Percentiles rank a stretch among this genome's conserved stretches.
Evolutionary conservation across 2,888 invertebrate genomes (phyloP).

Genomic region (Agonopterix arenella): DNA sequence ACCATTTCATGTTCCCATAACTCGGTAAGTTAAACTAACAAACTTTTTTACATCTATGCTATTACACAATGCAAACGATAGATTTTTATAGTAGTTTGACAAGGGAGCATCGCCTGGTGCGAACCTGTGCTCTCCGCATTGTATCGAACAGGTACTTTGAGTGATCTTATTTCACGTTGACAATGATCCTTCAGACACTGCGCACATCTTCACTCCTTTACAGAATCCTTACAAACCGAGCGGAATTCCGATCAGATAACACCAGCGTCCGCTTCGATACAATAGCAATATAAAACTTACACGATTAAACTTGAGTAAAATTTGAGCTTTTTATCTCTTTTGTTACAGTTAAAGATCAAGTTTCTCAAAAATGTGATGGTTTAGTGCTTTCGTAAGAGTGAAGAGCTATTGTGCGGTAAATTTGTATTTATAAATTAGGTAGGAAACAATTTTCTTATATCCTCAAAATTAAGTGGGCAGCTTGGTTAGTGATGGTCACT

Average conservation of each 20-base stretch:
- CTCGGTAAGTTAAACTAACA: neutral
- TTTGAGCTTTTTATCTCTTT: constrained; percentile 40
- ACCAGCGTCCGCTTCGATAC: constrained; percentile 53
- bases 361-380: constrained; percentile 21
- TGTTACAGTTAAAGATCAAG: constrained; percentile 30
- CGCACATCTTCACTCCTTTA: constrained; percentile 54
- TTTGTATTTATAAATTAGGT: too few relatives aligned
- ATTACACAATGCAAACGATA: constrained; percentile 20
- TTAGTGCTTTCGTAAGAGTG: too few relatives aligned
- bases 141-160: constrained; percentile 56
- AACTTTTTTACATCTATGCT: neutral
- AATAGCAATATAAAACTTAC: constrained; percentile 45
- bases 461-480: too few relatives aligned
- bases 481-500: too few relatives aligned
- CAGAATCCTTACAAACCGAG: constrained; percentile 25
- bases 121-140: constrained; percentile 46
- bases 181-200: constrained; percentile 28
- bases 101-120: constrained; percentile 35
- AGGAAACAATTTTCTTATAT: too few relatives aligned
- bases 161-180: constrained; percentile 64
- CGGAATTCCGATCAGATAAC: constrained; percentile 73
- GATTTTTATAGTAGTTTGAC: constrained; percentile 20
- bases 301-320: constrained; percentile 29
- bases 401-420: too few relatives aligned
- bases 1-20: too few relatives aligned